Percentiles rank a stretch among this genome's conserved stretches.
These are phyloP conservation scores for Keiferia lycopersicella DNA, from an alignment of 2,888 invertebrate species.

Conservation along the genomic window DNA sequence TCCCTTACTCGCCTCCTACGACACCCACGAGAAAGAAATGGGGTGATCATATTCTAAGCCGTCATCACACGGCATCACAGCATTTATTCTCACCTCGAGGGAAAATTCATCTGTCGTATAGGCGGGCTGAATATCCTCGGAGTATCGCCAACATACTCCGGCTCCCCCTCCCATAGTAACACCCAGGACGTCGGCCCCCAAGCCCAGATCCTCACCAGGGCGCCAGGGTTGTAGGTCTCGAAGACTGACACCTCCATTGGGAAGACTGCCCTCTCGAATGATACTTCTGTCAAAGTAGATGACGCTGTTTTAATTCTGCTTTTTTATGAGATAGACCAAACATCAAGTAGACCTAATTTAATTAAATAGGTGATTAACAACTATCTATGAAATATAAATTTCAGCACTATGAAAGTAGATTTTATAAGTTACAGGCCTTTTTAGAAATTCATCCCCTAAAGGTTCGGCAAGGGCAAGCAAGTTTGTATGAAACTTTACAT, in stretches of 20 bases:
- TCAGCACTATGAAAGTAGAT: too few relatives aligned
- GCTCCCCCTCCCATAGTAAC: slow-evolving; percentile 88
- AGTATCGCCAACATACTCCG: slow-evolving; percentile 81
- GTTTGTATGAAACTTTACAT: too few relatives aligned
- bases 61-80: too few relatives aligned
- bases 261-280: slow-evolving; percentile 84
- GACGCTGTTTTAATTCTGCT: slow-evolving; percentile 34
- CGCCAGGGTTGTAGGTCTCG: slow-evolving; percentile 93
- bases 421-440: too few relatives aligned
- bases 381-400: too few relatives aligned
- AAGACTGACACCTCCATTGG: slow-evolving; percentile 87
- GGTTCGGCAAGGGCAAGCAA: too few relatives aligned
- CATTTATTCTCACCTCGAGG: slow-evolving; percentile 55
- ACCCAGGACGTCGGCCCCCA: slow-evolving; percentile 82
- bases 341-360: too few relatives aligned
- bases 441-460: too few relatives aligned
- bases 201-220: slow-evolving; percentile 91
- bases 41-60: too few relatives aligned
- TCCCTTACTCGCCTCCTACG: too few relatives aligned
- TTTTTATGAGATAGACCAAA: too few relatives aligned
- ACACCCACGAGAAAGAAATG: too few relatives aligned
- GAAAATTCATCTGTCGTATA: slow-evolving; percentile 78
- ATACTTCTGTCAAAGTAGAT: slow-evolving; percentile 78
- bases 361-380: neutral
- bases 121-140: slow-evolving; percentile 90